Base-by-base conservation (phyloP, 2,888 invertebrate genomes). In the Zhuqinia jingwanae region DNA sequence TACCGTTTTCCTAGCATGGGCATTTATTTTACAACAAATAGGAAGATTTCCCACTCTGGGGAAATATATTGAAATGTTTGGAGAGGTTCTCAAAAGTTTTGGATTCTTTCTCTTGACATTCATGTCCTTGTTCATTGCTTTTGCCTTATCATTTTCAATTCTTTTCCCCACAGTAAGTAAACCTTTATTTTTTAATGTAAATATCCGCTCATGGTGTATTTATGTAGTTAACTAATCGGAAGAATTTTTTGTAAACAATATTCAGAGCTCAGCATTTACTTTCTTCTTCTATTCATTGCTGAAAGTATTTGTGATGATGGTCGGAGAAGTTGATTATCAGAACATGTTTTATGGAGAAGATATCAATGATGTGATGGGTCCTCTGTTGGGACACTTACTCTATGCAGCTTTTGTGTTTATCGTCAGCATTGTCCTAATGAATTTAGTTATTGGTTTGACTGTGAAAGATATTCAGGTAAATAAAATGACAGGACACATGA, bases 301-400 rank as follows among this genome's bases (percentile, higher is more conserved):
- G 42, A 87, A 87, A 85, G 85, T 87, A 0, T 85, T 87, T 68
- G 85, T 87, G 1, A 88, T 88, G 88, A 87, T 88, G 88, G 85
- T 81, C n/a, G 88, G 88, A 53, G 88, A 88, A 82, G 45, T 88
- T 2, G 87, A 88, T 27, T 88, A 88, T 27, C 77, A 85, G 27
- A 78, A 80, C 6, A 88, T 85, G 85, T 88, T 88, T 80, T 88
- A 87, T 63, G 81, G 81, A 1, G 87, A 87, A 2, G 50, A 73
- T 25, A 42, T 8, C 0, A 30, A 15, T 11, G 85, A 82, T 15
- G 85, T 86, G n/a, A 83, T 15, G 8, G 81, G 80, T 22, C 86
- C 88, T 5, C 5, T 85, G 3, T n/a, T 87, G n/a, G 88, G 84
- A 6, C 88, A 88, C 56, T 30, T 88, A 0, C 73, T 88, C 1